Conservation (phyloP, 1,140 invertebrate genomes). For the Bombus superbus region DNA sequence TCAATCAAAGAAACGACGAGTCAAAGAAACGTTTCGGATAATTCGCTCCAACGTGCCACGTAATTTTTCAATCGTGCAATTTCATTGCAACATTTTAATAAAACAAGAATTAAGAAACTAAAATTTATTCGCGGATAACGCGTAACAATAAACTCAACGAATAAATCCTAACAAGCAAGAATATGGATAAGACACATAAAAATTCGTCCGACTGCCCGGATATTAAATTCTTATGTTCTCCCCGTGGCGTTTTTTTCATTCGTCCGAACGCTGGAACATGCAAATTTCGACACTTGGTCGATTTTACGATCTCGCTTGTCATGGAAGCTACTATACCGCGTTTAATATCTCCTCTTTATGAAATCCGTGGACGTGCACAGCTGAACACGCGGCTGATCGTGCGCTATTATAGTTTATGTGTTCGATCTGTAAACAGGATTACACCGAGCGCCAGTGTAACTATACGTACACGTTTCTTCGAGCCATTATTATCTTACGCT, state of each 20-base stretch:
- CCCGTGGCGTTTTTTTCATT: background rate
- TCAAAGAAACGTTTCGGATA: too few species aligned
- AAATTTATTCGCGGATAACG: too few species aligned
- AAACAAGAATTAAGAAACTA: too few species aligned
- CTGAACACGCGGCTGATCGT: background rate
- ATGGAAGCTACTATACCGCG: background rate
- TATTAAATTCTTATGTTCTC: background rate
- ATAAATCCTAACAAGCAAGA: too few species aligned
- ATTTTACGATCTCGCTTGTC: background rate
- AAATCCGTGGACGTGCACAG: background rate
- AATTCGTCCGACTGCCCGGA: background rate
- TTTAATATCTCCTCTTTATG: background rate
- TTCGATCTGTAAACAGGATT: constrained; percentile 35
- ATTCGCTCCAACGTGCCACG: too few species aligned
- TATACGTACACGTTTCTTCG: constrained; percentile 2
- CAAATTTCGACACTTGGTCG: background rate
- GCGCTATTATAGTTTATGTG: constrained; percentile 4
- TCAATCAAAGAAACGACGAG: too few species aligned
- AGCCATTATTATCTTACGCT: constrained; percentile 33
- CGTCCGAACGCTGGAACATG: background rate
- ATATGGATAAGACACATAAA: too few species aligned
- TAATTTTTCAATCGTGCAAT: too few species aligned
- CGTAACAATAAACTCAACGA: too few species aligned
- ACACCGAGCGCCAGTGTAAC: constrained; percentile 11
- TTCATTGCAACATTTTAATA: too few species aligned